Conservation (phyloP, 2,797 vertebrate genomes). For the Xenentodon cancila region DNA sequence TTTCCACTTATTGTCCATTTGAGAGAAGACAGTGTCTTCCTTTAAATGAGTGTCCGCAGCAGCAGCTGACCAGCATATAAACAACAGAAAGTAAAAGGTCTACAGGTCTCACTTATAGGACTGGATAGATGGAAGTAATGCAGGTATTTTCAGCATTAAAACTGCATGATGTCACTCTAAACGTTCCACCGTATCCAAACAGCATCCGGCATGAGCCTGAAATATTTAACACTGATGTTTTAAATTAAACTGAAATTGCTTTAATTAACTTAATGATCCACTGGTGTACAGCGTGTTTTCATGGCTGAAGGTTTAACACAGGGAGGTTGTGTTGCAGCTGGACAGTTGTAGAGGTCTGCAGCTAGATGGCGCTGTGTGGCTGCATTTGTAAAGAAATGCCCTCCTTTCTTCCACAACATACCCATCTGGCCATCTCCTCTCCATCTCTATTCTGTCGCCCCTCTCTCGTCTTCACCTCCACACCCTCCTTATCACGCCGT, state of each 20-base stretch:
- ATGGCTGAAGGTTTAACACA: not conserved
- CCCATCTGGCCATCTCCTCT: constrained; percentile 22
- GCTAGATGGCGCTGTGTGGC: constrained; percentile 65
- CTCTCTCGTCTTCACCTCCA: constrained; percentile 30
- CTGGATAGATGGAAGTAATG: not conserved
- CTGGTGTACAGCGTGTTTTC: not conserved
- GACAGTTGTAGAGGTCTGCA: constrained; percentile 1
- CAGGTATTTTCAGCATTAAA: constrained; percentile 3
- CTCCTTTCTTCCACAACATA: constrained; percentile 11
- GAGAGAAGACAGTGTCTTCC: constrained; percentile 44
- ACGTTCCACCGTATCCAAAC: not conserved
- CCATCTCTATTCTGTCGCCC: constrained; percentile 27
- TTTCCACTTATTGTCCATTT: constrained; percentile 65
- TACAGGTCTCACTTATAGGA: constrained; percentile 1
- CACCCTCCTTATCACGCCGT: constrained; percentile 32
- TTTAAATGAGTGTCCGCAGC: constrained; percentile 9
- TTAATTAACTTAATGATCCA: not conserved
- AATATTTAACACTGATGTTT: constrained; percentile 10
- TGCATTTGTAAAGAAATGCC: constrained; percentile 10
- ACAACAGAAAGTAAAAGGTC: constrained; percentile 1
- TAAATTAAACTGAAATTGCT: not conserved
- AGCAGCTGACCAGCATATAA: not conserved
- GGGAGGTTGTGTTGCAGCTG: constrained; percentile 1
- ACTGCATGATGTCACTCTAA: not conserved
- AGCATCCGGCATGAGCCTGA: not conserved